phyloP scores from a whole-genome alignment of 2,113 vertebrate genomes.

The Euleptes europaea region DNA sequence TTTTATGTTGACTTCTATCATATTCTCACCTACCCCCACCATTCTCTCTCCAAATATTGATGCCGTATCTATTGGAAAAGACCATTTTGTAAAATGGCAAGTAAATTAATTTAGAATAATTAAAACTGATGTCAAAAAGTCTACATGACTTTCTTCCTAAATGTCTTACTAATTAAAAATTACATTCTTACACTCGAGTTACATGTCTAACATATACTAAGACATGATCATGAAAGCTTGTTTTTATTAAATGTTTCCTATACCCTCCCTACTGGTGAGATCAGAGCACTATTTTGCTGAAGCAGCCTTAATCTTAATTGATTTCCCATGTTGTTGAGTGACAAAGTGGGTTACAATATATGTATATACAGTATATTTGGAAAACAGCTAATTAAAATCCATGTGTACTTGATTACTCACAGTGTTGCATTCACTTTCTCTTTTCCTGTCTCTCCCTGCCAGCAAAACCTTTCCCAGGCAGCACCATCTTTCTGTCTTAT shows the following conservation, averaged over 20 bases:
- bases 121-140: not conserved
- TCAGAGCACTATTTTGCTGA: conserved; percentile 22
- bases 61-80: not conserved
- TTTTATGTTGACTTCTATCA: not conserved
- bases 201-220: not conserved
- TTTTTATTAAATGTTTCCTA: not conserved
- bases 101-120: not conserved
- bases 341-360: not conserved
- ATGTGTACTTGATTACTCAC: conserved; percentile 10
- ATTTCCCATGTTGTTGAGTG: conserved; percentile 28
- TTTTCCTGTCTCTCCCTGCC: not conserved
- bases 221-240: not conserved
- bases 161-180: not conserved
- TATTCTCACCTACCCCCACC: not conserved
- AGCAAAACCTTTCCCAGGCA: not conserved
- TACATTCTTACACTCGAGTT: not conserved
- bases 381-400: conserved; percentile 18
- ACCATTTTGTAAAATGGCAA: not conserved
- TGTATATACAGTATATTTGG: too few species aligned
- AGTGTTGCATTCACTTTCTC: not conserved
- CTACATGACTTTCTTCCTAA: not conserved
- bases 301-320: not conserved
- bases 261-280: not conserved
- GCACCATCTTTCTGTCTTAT: not conserved
- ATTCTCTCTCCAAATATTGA: not conserved